Evolutionary conservation across 2,797 vertebrate species (phyloP).

Genomic region (Sciurus vulgaris): DNA sequence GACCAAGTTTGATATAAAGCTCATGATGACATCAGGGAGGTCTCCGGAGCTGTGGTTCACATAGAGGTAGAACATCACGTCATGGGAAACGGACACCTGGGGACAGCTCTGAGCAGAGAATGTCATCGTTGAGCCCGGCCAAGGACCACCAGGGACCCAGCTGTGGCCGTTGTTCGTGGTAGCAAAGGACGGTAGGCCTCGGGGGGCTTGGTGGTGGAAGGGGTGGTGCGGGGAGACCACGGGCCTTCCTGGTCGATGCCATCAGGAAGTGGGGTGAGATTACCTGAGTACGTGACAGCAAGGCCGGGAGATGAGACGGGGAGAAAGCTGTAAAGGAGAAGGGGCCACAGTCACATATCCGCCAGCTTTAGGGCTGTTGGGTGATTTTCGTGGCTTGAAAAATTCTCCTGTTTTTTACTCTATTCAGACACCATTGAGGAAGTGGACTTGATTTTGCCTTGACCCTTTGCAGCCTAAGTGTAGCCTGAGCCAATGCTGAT

Average conservation of each 20-base stretch:
- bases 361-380: background rate
- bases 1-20: constrained; percentile 1
- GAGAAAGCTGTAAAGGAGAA: background rate
- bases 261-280: background rate
- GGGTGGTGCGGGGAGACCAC: background rate
- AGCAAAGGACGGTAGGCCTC: background rate
- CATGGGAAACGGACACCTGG: background rate
- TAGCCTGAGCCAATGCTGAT: background rate
- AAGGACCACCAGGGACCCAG: background rate
- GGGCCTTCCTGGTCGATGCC: background rate
- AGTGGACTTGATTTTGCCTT: background rate
- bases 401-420: background rate
- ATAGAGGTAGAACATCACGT: background rate
- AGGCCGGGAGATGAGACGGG: background rate
- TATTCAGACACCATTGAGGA: no score
- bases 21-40: background rate
- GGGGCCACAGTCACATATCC: background rate
- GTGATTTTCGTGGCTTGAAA: background rate
- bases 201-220: background rate
- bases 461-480: background rate
- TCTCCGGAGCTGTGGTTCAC: background rate
- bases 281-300: background rate
- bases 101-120: background rate
- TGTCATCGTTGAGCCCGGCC: background rate
- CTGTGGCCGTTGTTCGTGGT: background rate